Conservation (phyloP, 2,797 vertebrate genomes). For the Sarcophilus harrisii region DNA sequence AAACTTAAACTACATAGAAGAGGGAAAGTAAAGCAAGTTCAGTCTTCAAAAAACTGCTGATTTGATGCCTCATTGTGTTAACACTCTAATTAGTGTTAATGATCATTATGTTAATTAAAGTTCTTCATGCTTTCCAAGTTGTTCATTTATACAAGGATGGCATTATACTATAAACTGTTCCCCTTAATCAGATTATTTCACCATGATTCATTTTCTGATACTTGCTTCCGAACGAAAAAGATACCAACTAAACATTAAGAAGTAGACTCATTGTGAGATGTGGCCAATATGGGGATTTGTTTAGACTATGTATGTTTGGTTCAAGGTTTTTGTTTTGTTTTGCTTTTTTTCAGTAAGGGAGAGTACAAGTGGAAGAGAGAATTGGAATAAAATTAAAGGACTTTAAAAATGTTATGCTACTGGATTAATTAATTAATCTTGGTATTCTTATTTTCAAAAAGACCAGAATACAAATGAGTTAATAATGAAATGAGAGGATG, state of each 20-base stretch:
- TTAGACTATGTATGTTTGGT: neutral
- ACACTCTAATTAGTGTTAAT: neutral
- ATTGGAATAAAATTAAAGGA: neutral
- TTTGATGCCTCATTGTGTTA: neutral
- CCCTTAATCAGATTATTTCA: neutral
- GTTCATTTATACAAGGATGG: neutral
- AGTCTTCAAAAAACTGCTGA: neutral
- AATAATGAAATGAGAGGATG: neutral
- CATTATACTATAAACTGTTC: neutral
- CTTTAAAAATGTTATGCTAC: neutral
- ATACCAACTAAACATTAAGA: neutral
- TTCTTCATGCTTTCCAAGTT: neutral
- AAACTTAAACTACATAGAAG: neutral
- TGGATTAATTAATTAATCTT: neutral
- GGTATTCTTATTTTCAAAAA: neutral
- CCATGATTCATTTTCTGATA: neutral
- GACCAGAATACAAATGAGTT: neutral
- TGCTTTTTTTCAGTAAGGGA: neutral
- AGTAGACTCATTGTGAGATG: neutral
- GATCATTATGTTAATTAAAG: neutral
- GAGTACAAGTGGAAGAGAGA: neutral
- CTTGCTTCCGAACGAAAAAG: neutral
- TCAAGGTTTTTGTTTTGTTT: neutral
- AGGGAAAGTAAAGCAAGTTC: neutral
- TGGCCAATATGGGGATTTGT: neutral